Evolutionary conservation across 2,797 vertebrate species (phyloP).

Genomic region (Perodicticus potto): DNA sequence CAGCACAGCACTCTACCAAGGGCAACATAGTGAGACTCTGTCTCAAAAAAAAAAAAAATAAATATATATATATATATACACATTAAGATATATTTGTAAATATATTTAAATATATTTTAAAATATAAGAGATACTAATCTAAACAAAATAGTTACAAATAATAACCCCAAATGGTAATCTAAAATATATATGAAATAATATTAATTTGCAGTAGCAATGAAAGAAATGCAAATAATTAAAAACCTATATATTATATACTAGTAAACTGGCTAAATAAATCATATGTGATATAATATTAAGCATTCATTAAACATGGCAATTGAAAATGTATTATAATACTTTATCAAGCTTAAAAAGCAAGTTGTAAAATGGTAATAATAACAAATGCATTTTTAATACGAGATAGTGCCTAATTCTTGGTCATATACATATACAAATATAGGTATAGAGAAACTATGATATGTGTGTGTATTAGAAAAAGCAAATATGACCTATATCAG

Average conservation of each 20-base stretch:
- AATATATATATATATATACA: too few relatives aligned
- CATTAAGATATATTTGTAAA: neutral
- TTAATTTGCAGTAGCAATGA: neutral
- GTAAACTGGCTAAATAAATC: constrained; percentile 31
- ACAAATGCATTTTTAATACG: neutral
- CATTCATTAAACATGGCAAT: neutral
- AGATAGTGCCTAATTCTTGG: neutral
- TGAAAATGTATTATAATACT: neutral
- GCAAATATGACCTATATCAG: neutral
- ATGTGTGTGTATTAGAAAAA: neutral
- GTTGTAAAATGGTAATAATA: neutral
- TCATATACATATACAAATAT: neutral
- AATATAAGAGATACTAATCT: neutral
- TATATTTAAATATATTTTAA: neutral
- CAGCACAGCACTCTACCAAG: too few relatives aligned
- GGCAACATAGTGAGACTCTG: too few relatives aligned
- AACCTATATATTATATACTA: constrained; percentile 4
- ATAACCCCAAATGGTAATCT: neutral
- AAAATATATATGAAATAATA: constrained; percentile 25
- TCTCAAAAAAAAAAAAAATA: too few relatives aligned
- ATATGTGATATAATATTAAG: neutral
- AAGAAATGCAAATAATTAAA: constrained; percentile 59
- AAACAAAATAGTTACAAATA: neutral
- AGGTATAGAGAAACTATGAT: neutral
- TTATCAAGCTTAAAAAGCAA: constrained; percentile 22